A percentile compares a stretch with the other conserved stretches of the same genome.
Evolutionary conservation across 2,888 invertebrate species (phyloP).

Genomic region (Aphidius colemani): DNA sequence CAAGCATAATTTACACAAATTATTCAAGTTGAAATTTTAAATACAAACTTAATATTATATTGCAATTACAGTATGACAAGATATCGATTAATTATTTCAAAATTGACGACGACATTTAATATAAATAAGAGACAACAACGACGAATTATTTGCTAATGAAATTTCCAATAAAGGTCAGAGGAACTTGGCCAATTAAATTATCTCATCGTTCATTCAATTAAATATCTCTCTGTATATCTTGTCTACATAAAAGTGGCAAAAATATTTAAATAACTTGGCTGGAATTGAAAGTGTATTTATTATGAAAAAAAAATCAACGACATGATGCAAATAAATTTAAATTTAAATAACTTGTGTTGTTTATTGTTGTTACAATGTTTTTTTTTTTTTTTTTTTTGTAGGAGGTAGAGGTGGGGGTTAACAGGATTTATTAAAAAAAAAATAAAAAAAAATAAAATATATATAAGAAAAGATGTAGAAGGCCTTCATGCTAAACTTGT

Average conservation of each 20-base stretch:
- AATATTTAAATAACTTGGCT: not conserved
- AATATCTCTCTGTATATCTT: constrained; percentile 1
- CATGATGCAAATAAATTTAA: not conserved
- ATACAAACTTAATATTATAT: too few species aligned
- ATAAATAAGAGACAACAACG: too few species aligned
- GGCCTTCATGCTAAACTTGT: constrained; percentile 27
- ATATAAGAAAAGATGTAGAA: constrained; percentile 6
- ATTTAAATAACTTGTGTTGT: not conserved
- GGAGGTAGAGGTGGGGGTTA: not conserved
- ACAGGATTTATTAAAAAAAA: not conserved
- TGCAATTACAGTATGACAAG: too few species aligned
- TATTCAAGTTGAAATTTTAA: too few species aligned
- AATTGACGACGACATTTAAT: too few species aligned
- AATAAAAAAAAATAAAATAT: not conserved
- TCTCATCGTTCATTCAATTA: constrained; percentile 14
- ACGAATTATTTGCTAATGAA: not conserved
- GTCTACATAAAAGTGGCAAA: not conserved
- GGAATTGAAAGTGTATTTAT: not conserved
- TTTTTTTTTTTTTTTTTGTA: not conserved
- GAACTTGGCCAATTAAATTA: constrained; percentile 13
- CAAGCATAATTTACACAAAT: too few species aligned
- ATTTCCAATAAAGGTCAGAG: constrained; percentile 14
- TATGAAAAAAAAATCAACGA: not conserved
- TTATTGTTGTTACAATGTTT: not conserved
- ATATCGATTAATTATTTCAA: too few species aligned